phyloP scores from a whole-genome alignment of 2,888 invertebrate species.

The Melinaea menophilus region DNA sequence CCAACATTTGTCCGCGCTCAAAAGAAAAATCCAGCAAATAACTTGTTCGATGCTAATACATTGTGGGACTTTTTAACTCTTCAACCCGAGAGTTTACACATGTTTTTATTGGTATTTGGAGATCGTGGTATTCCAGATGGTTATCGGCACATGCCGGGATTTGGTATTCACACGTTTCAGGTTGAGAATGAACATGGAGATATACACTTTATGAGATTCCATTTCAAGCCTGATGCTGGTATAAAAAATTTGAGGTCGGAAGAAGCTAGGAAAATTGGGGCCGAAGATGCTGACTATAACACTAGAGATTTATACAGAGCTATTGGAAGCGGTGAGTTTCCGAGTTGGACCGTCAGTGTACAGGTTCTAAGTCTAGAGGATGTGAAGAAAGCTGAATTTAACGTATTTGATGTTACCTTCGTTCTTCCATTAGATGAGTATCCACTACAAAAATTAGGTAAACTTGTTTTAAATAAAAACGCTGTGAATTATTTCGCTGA shows the following conservation, averaged over 20 bases:
- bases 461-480: slow-evolving; percentile 89
- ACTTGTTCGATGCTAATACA: slow-evolving; percentile 91
- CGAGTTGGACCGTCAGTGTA: slow-evolving; percentile 86
- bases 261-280: slow-evolving; percentile 80
- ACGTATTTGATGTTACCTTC: slow-evolving; percentile 95
- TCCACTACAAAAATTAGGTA: slow-evolving; percentile 90
- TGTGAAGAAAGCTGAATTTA: slow-evolving; percentile 85
- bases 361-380: slow-evolving; percentile 92
- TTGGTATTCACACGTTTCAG: slow-evolving; percentile 93
- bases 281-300: slow-evolving; percentile 89
- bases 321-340: slow-evolving; percentile 83
- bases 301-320: slow-evolving; percentile 91
- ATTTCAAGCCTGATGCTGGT: slow-evolving; percentile 91
- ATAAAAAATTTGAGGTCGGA: slow-evolving; percentile 84
- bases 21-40: slow-evolving; percentile 92
- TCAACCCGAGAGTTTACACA: slow-evolving; percentile 90
- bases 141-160: slow-evolving; percentile 93
- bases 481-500: slow-evolving; percentile 94
- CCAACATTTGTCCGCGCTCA: slow-evolving; percentile 95
- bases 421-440: slow-evolving; percentile 86
- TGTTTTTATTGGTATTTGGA: slow-evolving; percentile 87
- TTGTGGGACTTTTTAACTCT: slow-evolving; percentile 94
- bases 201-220: slow-evolving; percentile 89
- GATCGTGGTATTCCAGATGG: slow-evolving; percentile 95
- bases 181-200: slow-evolving; percentile 84